Evolutionary conservation across 2,797 vertebrate species (phyloP), one percentile per base, ranked within the genome.

Genomic region (Acanthornis magna): DNA sequence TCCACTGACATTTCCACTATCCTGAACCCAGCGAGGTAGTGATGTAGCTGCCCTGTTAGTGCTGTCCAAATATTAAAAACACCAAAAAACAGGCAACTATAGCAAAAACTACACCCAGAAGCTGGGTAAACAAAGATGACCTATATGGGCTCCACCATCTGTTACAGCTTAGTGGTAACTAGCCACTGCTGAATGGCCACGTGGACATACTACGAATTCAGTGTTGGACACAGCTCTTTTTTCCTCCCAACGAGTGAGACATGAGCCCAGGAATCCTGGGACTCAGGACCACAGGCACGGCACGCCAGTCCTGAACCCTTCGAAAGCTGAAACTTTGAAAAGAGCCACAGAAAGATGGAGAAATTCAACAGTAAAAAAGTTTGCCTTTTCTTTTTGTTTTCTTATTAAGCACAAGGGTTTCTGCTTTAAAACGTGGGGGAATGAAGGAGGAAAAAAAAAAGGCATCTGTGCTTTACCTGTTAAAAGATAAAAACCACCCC

Each of bases 41-140:
- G 22, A 63, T 30, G 20, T 2, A 54, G 50, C 54, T 88, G 62
- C 76, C 75, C 75, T 54, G 32, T 72, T 51, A 81, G 62, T 27
- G 50, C 70, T 78, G 73, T 29, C 14, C 79, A 50, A 89, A 74
- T n/a, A 85, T 12, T 71, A 51, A 85, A 83, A 88, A 86, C 36
- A 43, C 21, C 70, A 57, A 74, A 81, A 61, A 12, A 0, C 20
- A 78, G 58, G 70, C 50, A 90, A 81, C 43, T 72, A 55, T 7
- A 70, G 54, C 11, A 8, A 89, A 72, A 58, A 74, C 40, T 63
- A 73, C 23, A 48, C 23, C 30, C 51, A 72, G 79, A 91, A 88
- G 54, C 47, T 80, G 78, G 8, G 29, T 92, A 89, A 96, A 94
- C 75, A 94, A 90, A 78, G 38, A 80, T 82, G 93, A 93, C 77